Conservation (phyloP, 2,113 vertebrate genomes). For the Antennarius striatus region DNA sequence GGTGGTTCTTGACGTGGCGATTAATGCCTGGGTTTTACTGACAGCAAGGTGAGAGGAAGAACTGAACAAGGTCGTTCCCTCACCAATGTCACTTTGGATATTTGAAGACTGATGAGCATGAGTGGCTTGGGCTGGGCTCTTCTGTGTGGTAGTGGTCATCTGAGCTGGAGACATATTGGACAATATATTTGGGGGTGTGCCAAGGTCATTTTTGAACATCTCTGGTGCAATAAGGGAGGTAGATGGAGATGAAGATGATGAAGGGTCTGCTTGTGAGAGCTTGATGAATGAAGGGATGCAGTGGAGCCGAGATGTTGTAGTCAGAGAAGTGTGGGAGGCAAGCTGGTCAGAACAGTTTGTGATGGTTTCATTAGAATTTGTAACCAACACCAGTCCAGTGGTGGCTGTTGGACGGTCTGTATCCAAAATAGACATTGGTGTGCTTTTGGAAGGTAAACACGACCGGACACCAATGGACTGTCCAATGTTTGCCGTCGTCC, state of each 20-base stretch:
- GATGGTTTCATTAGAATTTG: constrained; percentile 35
- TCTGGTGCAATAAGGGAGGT: constrained; percentile 25
- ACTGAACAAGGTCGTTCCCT: constrained; percentile 10
- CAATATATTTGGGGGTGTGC: constrained; percentile 3
- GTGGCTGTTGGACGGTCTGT: constrained; percentile 62
- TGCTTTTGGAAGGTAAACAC: constrained; percentile 57
- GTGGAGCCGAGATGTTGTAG: constrained; percentile 32
- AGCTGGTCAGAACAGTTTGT: constrained; percentile 37
- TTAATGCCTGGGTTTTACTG: constrained; percentile 28
- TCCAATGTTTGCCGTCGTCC: constrained; percentile 53
- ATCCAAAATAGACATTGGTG: constrained; percentile 36
- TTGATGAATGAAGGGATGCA: constrained; percentile 30
- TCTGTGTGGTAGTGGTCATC: constrained; percentile 38
- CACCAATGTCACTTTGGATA: constrained; percentile 14
- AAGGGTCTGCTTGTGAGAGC: constrained; percentile 32
- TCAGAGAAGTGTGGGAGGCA: constrained; percentile 17
- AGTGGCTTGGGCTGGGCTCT: constrained; percentile 41
- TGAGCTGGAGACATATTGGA: constrained; percentile 40
- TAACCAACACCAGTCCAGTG: constrained; percentile 21
- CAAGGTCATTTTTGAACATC: constrained; percentile 29
- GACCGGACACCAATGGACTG: constrained; percentile 47
- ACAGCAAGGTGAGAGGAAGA: constrained; percentile 24
- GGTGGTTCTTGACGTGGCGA: constrained; percentile 15
- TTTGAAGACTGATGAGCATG: constrained; percentile 27
- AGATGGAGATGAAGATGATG: constrained; percentile 29